A percentile compares a stretch with the other conserved stretches of the same genome.
Evolutionary conservation across 2,797 vertebrate genomes (phyloP).

Genomic region (Brachyrhaphis roseni): DNA sequence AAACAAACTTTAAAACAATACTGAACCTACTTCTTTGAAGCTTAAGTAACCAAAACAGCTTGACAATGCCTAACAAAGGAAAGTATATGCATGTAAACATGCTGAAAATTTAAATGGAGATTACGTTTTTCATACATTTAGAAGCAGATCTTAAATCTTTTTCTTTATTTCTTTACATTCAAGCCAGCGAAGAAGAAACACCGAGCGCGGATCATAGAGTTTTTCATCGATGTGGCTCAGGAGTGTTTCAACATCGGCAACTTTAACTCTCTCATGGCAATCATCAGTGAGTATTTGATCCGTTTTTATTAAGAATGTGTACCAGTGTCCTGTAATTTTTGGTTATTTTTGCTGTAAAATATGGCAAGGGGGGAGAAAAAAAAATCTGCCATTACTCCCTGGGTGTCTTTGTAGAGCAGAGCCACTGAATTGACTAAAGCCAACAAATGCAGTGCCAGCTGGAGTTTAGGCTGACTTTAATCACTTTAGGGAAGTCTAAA

Average conservation of each 20-base stretch:
- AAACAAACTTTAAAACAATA: too few species aligned
- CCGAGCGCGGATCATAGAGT: slow-evolving; percentile 91
- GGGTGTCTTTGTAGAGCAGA: slow-evolving; percentile 1
- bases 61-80: too few species aligned
- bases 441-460: slow-evolving; percentile 25
- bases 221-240: slow-evolving; percentile 94
- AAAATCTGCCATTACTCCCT: background rate
- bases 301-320: background rate
- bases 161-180: background rate
- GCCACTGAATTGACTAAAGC: slow-evolving; percentile 8
- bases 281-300: slow-evolving; percentile 88
- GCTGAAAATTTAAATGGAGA: background rate
- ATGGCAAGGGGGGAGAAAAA: background rate
- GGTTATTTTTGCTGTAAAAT: background rate
- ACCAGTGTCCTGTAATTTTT: background rate
- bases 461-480: slow-evolving; percentile 9
- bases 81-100: background rate
- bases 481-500: slow-evolving; percentile 29
- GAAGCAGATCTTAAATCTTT: background rate
- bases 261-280: slow-evolving; percentile 97
- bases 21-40: background rate
- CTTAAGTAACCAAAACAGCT: background rate
- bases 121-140: background rate
- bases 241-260: slow-evolving; percentile 98
- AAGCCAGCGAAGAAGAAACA: slow-evolving; percentile 94